Conservation (phyloP, 1,140 invertebrate species). For the Psix sp. region DNA sequence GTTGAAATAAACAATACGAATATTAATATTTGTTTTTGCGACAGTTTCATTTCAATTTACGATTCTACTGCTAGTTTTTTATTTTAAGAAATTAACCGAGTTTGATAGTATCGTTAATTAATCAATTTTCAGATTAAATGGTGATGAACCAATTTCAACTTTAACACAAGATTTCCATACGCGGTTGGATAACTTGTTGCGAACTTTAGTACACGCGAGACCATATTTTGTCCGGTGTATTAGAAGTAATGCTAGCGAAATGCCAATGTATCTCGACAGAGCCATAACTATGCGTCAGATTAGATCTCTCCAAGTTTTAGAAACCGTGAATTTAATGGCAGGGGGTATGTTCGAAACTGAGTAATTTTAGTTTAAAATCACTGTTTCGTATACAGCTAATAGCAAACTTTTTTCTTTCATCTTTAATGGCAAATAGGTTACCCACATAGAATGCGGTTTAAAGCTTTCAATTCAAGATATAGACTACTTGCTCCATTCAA, state of each 20-base stretch:
- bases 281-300: conserved; percentile 90
- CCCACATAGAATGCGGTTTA: conserved; percentile 96
- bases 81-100: too few relatives aligned
- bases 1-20: too few relatives aligned
- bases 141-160: conserved; percentile 92
- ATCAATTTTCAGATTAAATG: conserved; percentile 81
- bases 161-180: conserved; percentile 97
- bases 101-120: too few relatives aligned
- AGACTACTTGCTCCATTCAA: conserved; percentile 87
- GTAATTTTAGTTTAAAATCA: conserved; percentile 34
- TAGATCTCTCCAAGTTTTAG: conserved; percentile 92
- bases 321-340: conserved; percentile 96
- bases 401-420: conserved; percentile 37
- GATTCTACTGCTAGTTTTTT: too few relatives aligned
- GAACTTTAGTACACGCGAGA: conserved; percentile 93
- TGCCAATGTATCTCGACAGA: conserved; percentile 87
- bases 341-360: conserved; percentile 76
- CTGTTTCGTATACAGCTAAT: conserved; percentile 24
- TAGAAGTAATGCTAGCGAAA: conserved; percentile 88
- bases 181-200: conserved; percentile 91
- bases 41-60: too few relatives aligned
- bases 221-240: conserved; percentile 96
- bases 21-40: too few relatives aligned
- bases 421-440: conserved; percentile 79
- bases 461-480: conserved; percentile 93